These are phyloP conservation scores for Meles meles DNA, from an alignment of 2,113 vertebrate species.

Conservation along the genomic window DNA sequence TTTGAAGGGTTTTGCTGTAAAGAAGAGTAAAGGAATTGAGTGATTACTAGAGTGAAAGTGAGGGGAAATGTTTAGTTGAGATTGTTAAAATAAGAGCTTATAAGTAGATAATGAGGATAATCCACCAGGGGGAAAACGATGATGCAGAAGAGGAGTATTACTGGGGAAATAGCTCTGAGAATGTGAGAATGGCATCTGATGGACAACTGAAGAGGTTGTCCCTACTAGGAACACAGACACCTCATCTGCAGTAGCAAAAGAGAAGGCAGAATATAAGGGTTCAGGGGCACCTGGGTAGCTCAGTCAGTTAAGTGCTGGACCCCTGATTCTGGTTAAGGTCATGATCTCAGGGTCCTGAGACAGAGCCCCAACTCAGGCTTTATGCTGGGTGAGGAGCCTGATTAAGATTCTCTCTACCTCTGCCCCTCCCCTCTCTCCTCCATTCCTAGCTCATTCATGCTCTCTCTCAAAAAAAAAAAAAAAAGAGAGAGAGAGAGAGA, in stretches of 20 bases:
- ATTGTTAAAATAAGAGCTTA: neutral
- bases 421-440: neutral
- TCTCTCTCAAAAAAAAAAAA: neutral
- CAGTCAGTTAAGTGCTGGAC: neutral
- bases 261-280: neutral
- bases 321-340: neutral
- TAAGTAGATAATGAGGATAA: neutral
- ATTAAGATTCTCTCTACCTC: neutral
- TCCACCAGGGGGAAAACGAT: neutral
- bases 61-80: neutral
- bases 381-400: neutral
- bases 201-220: neutral
- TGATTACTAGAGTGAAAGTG: neutral
- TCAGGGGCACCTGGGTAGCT: neutral
- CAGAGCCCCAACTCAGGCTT: neutral
- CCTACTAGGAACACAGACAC: neutral
- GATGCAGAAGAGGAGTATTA: neutral
- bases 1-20: neutral
- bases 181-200: neutral
- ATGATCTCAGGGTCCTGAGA: neutral
- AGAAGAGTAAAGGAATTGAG: neutral
- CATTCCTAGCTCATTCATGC: accelerated
- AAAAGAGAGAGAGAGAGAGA: neutral
- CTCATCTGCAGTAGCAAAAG: neutral
- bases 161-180: neutral